Evolutionary conservation across 23 tunicate species (phyloP), one percentile per base, ranked within the genome.

Genomic region (Diplosoma virens): DNA sequence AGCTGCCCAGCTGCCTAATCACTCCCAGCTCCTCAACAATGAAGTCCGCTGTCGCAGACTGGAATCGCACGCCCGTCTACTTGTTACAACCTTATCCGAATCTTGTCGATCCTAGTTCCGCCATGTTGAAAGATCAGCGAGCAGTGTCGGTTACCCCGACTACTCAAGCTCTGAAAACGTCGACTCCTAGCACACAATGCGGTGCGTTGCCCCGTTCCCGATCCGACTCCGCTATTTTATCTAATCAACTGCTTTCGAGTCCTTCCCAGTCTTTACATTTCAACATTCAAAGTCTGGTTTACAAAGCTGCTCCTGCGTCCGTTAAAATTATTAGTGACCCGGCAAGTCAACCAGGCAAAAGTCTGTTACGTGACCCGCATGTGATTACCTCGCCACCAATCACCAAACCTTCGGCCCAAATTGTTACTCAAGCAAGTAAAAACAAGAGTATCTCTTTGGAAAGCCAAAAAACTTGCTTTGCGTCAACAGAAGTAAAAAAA

Each of bases 261-360:
- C 74, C 74, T 3, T 28, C 78, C 28, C 81, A 82, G 34, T 81
- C 96, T 25, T 68, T 33, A 3, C 96, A 82, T 59, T 89, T 82
- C 34, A 89, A 89, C 63, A 89, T 89, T 11, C 87, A 79, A 30
- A 89, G 77, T 36, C 63, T 89, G 36, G 96, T 89, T 1, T 89
- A 89, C 77, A 89, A 71, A 78, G 96, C 64, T 1, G 0, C 27
- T 30, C 25, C 66, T 22, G 37, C 79, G 26, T 73, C 86, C 1
- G 67, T 25, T 14, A 72, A 48, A 29, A 23, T 37, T 6, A 18
- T 17, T 47, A 35, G 2, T 67, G 50, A 14, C 21, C 35, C 17
- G 9, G 69, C 69, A 26, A 3, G 35, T 26, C 50, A 41, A 41
- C 14, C 50, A 14, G 14, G 50, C 50, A 41, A 9, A 41, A 14